These are phyloP conservation scores for Lathronympha strigana DNA, from an alignment of 2,888 invertebrate species.

Conservation along the genomic window DNA sequence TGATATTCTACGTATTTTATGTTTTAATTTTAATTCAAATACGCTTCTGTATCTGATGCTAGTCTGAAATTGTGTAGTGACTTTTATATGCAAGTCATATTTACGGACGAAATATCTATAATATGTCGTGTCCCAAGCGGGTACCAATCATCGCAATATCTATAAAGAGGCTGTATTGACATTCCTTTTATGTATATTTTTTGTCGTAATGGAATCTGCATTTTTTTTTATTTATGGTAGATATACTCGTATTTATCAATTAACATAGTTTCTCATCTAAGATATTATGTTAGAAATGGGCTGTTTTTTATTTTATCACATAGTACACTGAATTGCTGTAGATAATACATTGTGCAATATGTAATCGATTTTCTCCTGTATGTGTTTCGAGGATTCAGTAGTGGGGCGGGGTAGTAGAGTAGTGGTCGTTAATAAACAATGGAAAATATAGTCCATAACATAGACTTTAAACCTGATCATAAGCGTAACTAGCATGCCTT, in stretches of 20 bases:
- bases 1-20: not conserved
- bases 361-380: slow-evolving; percentile 52
- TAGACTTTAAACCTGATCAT: slow-evolving; percentile 51
- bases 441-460: slow-evolving; percentile 53
- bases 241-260: slow-evolving; percentile 53
- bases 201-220: slow-evolving; percentile 51
- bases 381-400: slow-evolving; percentile 50
- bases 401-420: slow-evolving; percentile 51
- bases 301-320: slow-evolving; percentile 63
- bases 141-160: slow-evolving; percentile 46
- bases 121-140: slow-evolving; percentile 29
- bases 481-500: slow-evolving; percentile 14
- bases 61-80: slow-evolving; percentile 34
- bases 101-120: slow-evolving; percentile 2
- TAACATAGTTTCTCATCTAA: slow-evolving; percentile 60
- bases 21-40: not conserved
- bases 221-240: slow-evolving; percentile 65
- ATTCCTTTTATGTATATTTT: slow-evolving; percentile 71
- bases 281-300: slow-evolving; percentile 71
- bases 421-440: slow-evolving; percentile 43
- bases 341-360: slow-evolving; percentile 62
- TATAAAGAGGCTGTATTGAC: slow-evolving; percentile 58
- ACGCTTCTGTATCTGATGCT: slow-evolving; percentile 11
- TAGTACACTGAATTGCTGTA: slow-evolving; percentile 60
- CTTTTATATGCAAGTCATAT: slow-evolving; percentile 15